phyloP scores from a whole-genome alignment of 2,113 vertebrate species.

The Elephas maximus region DNA sequence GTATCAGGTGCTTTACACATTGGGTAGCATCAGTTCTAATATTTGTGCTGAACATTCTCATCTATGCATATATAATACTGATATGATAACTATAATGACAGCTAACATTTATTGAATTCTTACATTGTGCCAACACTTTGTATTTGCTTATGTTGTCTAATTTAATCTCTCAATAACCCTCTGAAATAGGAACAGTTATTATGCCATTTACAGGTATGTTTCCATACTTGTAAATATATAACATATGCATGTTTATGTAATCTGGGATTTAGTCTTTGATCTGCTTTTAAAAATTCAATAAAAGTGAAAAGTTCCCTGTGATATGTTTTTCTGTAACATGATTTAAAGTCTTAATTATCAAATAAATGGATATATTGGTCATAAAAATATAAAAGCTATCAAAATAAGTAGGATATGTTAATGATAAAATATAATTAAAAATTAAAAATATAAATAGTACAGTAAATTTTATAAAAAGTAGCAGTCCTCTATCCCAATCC shows the following conservation, averaged over 20 bases:
- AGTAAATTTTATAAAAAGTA: slow-evolving; percentile 40
- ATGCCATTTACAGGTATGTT: not conserved
- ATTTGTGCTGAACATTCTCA: slow-evolving; percentile 17
- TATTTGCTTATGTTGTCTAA: not conserved
- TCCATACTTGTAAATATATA: not conserved
- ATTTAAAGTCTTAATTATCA: slow-evolving; percentile 35
- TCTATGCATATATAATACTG: not conserved
- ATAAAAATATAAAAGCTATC: not conserved
- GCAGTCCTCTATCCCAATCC: not conserved
- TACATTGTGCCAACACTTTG: not conserved
- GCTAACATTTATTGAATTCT: slow-evolving; percentile 33
- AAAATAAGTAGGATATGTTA: not conserved
- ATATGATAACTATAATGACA: not conserved
- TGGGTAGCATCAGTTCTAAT: not conserved
- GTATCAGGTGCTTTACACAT: not conserved
- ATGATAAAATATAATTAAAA: not conserved
- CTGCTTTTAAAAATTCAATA: slow-evolving; percentile 33
- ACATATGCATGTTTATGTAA: not conserved
- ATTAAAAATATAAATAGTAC: not conserved
- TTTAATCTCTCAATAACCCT: not conserved
- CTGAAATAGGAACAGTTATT: not conserved
- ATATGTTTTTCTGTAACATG: not conserved
- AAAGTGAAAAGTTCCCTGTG: not conserved
- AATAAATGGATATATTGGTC: not conserved
- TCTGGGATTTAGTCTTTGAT: not conserved